Percentiles rank a stretch among this genome's conserved stretches.
phyloP scores from a whole-genome alignment of 1,140 invertebrate genomes.

The Globodera ellingtonae region DNA sequence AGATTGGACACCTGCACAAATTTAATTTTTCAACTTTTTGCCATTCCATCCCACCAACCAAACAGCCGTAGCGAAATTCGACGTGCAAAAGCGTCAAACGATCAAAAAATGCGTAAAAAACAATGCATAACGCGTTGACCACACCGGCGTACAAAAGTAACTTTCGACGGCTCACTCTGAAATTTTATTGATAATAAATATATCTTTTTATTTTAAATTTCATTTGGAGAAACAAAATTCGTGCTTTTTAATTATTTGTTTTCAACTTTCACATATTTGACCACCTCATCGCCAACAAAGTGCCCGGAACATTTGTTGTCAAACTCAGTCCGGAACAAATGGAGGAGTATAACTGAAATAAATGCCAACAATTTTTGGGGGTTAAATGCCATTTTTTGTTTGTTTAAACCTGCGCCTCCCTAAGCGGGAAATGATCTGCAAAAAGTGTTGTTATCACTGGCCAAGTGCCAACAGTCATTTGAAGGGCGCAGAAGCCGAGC shows the following conservation, averaged over 20 bases:
- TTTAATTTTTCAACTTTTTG: neutral
- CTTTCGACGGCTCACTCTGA: conserved; percentile 34
- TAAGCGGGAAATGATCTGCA: conserved; percentile 10
- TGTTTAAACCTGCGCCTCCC: conserved; percentile 8
- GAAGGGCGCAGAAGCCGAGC: conserved; percentile 41
- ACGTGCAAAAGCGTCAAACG: conserved; percentile 20
- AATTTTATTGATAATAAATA: conserved; percentile 19
- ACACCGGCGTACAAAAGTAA: conserved; percentile 45
- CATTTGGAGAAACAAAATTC: neutral
- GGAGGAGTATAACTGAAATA: conserved; percentile 34
- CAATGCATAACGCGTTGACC: conserved; percentile 39
- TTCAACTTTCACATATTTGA: neutral
- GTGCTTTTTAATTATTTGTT: too few relatives aligned
- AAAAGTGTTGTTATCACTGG: conserved; percentile 25
- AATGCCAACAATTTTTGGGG: neutral
- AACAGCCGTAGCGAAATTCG: conserved; percentile 50
- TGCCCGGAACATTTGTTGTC: conserved; percentile 40
- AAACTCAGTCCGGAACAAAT: conserved; percentile 41
- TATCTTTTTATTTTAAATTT: neutral
- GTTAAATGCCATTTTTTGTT: neutral
- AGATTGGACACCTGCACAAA: neutral
- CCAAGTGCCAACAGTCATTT: conserved; percentile 26
- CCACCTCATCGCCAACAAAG: conserved; percentile 36
- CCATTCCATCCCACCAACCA: neutral
- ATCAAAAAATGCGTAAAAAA: conserved; percentile 48